Percentiles rank a stretch among this genome's conserved stretches.
Evolutionary conservation across 53 echinoderm and acorn worm genomes (phyloP).

Genomic region (Zoroaster sp.): DNA sequence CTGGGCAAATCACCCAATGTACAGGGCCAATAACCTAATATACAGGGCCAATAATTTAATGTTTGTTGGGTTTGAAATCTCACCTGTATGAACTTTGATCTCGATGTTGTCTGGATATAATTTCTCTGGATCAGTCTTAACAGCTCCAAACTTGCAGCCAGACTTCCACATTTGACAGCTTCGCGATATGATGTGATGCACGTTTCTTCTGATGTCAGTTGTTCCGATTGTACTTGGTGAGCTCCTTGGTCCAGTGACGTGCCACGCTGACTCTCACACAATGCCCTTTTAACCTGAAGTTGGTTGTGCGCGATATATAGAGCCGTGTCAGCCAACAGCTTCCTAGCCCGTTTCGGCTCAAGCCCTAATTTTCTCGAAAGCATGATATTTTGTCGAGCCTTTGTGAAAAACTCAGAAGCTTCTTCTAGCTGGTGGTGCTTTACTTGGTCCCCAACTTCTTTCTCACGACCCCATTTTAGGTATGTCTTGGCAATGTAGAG

Average conservation of each 20-base stretch:
- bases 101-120: background rate
- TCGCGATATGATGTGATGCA: background rate
- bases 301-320: background rate
- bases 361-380: background rate
- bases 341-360: background rate
- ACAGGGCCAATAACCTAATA: no score
- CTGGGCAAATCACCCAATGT: no score
- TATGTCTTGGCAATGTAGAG: background rate
- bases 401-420: background rate
- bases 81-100: background rate
- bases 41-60: no score
- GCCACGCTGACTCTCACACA: no score
- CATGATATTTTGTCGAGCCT: background rate
- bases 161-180: background rate
- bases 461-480: background rate
- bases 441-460: background rate
- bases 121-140: background rate
- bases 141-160: background rate
- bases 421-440: background rate
- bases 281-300: background rate
- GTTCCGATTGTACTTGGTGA: background rate
- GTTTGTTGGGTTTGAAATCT: background rate
- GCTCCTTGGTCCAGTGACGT: background rate
- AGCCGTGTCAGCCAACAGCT: background rate
- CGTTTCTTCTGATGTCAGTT: background rate